These are phyloP conservation scores for Erebia aethiops DNA, from an alignment of 2,888 invertebrate genomes.

Conservation along the genomic window DNA sequence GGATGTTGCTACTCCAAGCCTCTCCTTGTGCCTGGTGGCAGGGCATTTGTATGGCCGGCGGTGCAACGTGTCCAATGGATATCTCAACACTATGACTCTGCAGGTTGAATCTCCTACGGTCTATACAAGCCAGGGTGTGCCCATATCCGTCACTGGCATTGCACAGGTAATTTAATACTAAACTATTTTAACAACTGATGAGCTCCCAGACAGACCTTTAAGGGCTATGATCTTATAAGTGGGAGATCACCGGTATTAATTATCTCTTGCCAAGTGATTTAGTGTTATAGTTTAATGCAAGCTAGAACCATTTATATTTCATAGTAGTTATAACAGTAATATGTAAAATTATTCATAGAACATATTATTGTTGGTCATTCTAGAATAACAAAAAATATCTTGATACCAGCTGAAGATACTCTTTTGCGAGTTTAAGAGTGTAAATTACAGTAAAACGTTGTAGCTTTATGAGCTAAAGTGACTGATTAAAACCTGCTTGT, in stretches of 20 bases:
- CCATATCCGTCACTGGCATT: conserved; percentile 98
- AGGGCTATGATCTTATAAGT: too few species aligned
- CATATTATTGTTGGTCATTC: background rate
- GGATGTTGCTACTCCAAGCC: conserved; percentile 98
- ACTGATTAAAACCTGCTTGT: background rate
- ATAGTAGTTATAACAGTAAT: background rate
- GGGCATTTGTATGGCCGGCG: conserved; percentile 98
- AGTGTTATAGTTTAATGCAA: too few species aligned
- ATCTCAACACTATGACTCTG: conserved; percentile 98
- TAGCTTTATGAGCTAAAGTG: background rate
- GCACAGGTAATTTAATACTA: conserved; percentile 89
- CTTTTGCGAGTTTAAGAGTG: background rate
- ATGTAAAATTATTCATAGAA: background rate
- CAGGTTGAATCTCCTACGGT: conserved; percentile 98
- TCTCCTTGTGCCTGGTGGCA: conserved; percentile 95
- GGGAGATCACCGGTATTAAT: too few species aligned
- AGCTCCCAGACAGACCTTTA: background rate
- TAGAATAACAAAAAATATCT: background rate
- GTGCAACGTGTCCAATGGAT: conserved; percentile 95
- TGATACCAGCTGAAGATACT: background rate
- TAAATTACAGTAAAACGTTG: background rate
- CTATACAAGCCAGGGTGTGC: conserved; percentile 97
- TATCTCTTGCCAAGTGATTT: too few species aligned
- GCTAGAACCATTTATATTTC: too few species aligned
- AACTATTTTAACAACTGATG: background rate